Evolutionary conservation across 2,797 vertebrate species (phyloP), one percentile per base, ranked within the genome.

Genomic region (Pseudochromis fuscus): DNA sequence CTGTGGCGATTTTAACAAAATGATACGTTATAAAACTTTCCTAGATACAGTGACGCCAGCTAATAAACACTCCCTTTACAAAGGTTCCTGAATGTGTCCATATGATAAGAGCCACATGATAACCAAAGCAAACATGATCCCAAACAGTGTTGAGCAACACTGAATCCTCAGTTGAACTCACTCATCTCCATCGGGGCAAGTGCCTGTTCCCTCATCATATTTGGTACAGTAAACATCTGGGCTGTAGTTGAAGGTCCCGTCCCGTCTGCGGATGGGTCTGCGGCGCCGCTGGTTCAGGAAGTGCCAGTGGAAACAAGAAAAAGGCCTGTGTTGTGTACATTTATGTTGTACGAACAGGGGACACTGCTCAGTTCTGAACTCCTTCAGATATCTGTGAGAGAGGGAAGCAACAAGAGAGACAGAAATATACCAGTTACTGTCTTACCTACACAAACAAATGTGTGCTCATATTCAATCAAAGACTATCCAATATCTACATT

Each of bases 301-400:
- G 87, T 99, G 97, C 98, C 98, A 99, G 89, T 99, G 95, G 93
- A 99, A 99, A 85, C 98, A 99, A 86, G 97, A 97, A 63, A 98
- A 99, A 78, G 98, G 97, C 56, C 97, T 93, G 82, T 99, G 97
- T 87, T 99, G 97, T 2, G 97, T 96, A 89, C 98, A 99, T 93
- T 99, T 99, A 86, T 99, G 98, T 85, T 99, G 98, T 62, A 99
- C 96, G 1, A 99, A 99, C 23, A 99, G 95, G 0, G 96, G 96
- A 79, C 98, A 99, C 94, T 99, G 98, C 91, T 99, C 98, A 0
- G 98, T 99, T 76, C 97, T 94, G 89, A 99, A 99, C 83, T 99
- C 98, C 91, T 99, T 99, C 89, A 99, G 94, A 92, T 99, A 99
- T 84, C 98, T 99, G 94, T 25, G n/a, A 71, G 25, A 46, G 66